Percentiles rank a stretch among this genome's conserved stretches.
These are phyloP conservation scores for Axis porcinus DNA, from an alignment of 2,113 vertebrate genomes.

Conservation along the genomic window DNA sequence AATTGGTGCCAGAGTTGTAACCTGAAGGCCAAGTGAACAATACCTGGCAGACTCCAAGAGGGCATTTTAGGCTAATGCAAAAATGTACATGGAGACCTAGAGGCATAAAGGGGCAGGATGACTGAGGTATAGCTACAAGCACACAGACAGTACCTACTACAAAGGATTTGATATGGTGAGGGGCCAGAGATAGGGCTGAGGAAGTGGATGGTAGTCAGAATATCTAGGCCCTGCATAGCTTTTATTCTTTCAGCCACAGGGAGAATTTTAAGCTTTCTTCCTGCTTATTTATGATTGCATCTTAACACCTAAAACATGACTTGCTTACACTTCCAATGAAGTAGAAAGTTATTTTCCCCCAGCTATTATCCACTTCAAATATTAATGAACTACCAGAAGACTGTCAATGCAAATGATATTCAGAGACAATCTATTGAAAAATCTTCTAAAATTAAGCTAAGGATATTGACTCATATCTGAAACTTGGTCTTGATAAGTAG, in stretches of 20 bases:
- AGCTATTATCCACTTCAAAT: neutral
- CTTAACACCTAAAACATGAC: neutral
- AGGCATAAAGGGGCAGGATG: neutral
- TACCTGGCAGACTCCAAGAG: neutral
- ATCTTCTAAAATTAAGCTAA: conserved; percentile 14
- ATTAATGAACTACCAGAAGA: conserved; percentile 20
- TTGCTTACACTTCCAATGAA: neutral
- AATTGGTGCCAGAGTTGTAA: neutral
- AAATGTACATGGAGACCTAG: neutral
- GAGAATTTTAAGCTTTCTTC: neutral
- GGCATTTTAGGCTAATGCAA: neutral
- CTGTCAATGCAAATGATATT: neutral
- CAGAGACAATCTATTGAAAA: neutral
- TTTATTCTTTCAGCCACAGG: neutral
- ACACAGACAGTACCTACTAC: neutral
- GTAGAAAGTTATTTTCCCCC: neutral
- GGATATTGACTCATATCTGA: neutral
- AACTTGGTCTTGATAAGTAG: neutral
- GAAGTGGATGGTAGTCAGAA: neutral
- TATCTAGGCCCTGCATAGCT: neutral
- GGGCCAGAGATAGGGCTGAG: neutral
- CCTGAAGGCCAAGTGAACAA: neutral
- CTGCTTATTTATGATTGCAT: neutral
- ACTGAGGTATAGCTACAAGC: neutral
- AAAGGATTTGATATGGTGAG: neutral